Evolutionary conservation across 2,888 invertebrate genomes (phyloP).

Genomic region (Noctua comes): DNA sequence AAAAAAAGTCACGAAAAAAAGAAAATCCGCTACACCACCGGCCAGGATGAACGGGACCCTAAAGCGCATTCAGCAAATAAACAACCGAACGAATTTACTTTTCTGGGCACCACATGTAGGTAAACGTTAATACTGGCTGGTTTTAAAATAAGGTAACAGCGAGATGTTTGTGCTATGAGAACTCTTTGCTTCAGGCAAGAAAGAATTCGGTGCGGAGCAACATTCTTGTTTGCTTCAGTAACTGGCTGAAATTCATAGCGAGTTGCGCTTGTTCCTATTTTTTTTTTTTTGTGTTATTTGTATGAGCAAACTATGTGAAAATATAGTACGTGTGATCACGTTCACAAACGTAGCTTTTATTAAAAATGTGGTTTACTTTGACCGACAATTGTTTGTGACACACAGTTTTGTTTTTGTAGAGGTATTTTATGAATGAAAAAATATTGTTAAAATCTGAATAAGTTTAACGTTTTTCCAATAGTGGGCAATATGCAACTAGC

Average conservation of each 20-base stretch:
- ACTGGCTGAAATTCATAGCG: slow-evolving; percentile 2
- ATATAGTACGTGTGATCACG: neutral
- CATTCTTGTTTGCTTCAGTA: slow-evolving; percentile 31
- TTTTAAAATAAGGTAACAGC: slow-evolving; percentile 63
- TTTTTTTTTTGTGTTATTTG: neutral
- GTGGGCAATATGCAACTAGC: neutral
- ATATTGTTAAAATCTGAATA: neutral
- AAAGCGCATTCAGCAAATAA: slow-evolving; percentile 59
- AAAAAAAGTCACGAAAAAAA: slow-evolving; percentile 1
- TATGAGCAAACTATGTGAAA: neutral
- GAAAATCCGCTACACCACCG: neutral
- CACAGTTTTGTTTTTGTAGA: neutral
- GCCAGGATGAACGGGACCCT: slow-evolving; percentile 28
- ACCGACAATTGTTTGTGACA: neutral
- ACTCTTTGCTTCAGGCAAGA: slow-evolving; percentile 38
- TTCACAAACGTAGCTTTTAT: neutral
- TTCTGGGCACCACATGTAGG: slow-evolving; percentile 54
- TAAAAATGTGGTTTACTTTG: neutral
- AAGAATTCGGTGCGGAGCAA: slow-evolving; percentile 38
- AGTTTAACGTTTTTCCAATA: neutral
- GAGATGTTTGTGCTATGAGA: slow-evolving; percentile 49
- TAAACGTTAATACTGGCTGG: slow-evolving; percentile 53
- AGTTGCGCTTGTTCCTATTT: neutral
- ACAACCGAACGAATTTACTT: slow-evolving; percentile 63
- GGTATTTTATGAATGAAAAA: neutral